A percentile compares a stretch with the other conserved stretches of the same genome.
Conservation (phyloP, 2,113 vertebrate species). For the Sebastes fasciatus region DNA sequence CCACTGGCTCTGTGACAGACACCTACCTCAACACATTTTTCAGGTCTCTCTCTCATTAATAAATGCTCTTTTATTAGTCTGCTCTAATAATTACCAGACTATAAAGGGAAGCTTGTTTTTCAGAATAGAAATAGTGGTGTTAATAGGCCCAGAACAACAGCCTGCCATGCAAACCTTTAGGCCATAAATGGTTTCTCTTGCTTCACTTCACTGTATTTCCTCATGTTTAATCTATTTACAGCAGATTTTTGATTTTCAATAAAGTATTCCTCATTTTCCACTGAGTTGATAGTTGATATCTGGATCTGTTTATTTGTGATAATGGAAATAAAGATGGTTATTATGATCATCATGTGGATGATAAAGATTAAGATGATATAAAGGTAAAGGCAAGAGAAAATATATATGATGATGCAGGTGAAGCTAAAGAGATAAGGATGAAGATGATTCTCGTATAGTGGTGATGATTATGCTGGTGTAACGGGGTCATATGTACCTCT, state of each 20-base stretch:
- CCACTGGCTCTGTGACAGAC: conserved; percentile 72
- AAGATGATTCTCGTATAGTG: too few relatives aligned
- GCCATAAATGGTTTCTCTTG: conserved; percentile 24
- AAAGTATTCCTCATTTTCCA: not conserved
- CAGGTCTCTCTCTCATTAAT: conserved; percentile 57
- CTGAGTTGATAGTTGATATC: not conserved
- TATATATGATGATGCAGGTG: not conserved
- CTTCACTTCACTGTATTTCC: conserved; percentile 5
- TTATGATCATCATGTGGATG: not conserved
- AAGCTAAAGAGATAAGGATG: not conserved
- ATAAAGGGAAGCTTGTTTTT: conserved; percentile 68
- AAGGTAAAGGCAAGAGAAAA: not conserved
- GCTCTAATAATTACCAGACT: conserved; percentile 56
- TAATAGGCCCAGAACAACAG: conserved; percentile 61
- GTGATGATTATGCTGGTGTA: too few relatives aligned
- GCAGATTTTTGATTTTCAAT: not conserved
- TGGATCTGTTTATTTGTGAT: not conserved
- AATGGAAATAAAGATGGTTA: not conserved
- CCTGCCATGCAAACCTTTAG: conserved; percentile 42
- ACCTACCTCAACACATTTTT: conserved; percentile 71
- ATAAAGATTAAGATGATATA: not conserved
- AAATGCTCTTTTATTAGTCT: conserved; percentile 68
- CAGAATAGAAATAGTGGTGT: conserved; percentile 52
- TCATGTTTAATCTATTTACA: conserved; percentile 32
- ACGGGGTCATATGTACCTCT: too few relatives aligned